Percentiles rank a stretch among this genome's conserved stretches.
Evolutionary conservation across 2,888 invertebrate species (phyloP).

Genomic region (Ennomos fuscantarius): DNA sequence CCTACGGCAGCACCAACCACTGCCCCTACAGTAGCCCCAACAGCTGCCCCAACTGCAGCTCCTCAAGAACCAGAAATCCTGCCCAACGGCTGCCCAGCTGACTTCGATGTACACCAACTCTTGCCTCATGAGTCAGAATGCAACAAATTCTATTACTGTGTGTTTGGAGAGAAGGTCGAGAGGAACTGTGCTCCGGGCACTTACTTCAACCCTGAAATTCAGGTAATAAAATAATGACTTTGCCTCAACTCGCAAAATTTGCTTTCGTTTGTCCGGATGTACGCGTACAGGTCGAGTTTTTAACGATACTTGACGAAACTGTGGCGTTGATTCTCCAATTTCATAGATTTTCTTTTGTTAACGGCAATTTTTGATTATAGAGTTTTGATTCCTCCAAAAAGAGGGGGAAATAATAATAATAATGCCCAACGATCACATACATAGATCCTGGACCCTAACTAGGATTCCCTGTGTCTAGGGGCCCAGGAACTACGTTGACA

Average conservation of each 20-base stretch:
- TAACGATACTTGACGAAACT: too few species aligned
- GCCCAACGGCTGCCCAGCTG: conserved; percentile 50
- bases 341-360: too few species aligned
- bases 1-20: conserved; percentile 20
- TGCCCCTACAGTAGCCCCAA: conserved; percentile 15
- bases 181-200: conserved; percentile 40
- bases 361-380: too few species aligned
- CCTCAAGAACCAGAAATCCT: not conserved
- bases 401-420: too few species aligned
- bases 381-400: too few species aligned
- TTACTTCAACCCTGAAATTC: conserved; percentile 43
- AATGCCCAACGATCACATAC: too few species aligned
- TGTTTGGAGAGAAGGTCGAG: conserved; percentile 46
- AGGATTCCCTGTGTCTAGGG: too few species aligned
- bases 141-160: conserved; percentile 53
- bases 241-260: conserved; percentile 4
- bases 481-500: too few species aligned
- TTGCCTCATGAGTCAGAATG: conserved; percentile 54
- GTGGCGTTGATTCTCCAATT: too few species aligned
- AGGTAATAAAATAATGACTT: conserved; percentile 35
- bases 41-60: not conserved
- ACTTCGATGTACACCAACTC: conserved; percentile 44
- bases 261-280: too few species aligned
- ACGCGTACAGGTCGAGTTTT: too few species aligned
- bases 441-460: too few species aligned